These are phyloP conservation scores for Drosophila serrata DNA, from an alignment of 1,140 invertebrate species.

Conservation along the genomic window DNA sequence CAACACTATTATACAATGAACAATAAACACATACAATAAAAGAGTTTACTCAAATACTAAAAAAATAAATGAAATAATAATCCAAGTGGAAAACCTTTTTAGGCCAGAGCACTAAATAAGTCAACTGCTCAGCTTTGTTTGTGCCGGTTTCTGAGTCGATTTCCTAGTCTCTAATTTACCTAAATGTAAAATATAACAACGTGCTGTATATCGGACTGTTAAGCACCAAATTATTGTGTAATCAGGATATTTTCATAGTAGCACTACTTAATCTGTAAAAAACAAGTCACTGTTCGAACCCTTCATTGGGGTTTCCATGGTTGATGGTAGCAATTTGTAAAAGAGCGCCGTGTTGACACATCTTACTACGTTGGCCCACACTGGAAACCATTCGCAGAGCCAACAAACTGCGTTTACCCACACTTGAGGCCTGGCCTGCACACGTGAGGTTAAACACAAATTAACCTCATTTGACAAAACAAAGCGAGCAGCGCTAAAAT, in stretches of 20 bases:
- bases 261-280: not conserved
- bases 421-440: constrained; percentile 24
- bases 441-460: constrained; percentile 78
- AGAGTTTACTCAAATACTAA: no score
- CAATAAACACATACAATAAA: no score
- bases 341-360: constrained; percentile 25
- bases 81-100: no score
- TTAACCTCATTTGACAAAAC: constrained; percentile 85
- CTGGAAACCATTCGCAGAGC: constrained; percentile 7
- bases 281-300: not conserved
- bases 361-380: constrained; percentile 42
- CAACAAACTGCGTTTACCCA: constrained; percentile 53
- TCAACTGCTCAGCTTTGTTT: no score
- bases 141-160: no score
- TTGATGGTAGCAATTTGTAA: constrained; percentile 14
- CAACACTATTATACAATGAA: no score
- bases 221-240: no score
- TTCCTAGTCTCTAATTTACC: no score
- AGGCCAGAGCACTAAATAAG: no score
- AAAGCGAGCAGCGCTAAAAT: constrained; percentile 79
- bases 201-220: no score
- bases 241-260: not conserved
- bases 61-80: no score
- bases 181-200: no score
- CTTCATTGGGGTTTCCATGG: not conserved